phyloP scores from a whole-genome alignment of 2,113 vertebrate genomes.

The Atrichornis clamosus region DNA sequence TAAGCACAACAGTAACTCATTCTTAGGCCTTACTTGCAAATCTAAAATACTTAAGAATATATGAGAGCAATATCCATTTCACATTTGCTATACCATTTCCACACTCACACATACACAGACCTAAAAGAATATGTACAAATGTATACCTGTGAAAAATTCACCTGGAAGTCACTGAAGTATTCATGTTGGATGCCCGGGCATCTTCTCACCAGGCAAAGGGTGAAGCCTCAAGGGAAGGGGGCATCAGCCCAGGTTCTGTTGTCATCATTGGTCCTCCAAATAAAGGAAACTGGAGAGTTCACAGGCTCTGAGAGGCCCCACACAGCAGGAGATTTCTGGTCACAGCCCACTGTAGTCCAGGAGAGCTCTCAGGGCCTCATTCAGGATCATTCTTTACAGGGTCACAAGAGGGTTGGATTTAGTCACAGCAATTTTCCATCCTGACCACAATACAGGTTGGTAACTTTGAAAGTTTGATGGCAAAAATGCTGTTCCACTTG shows the following conservation, averaged over 20 bases:
- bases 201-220: not conserved
- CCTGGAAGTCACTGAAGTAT: not conserved
- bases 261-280: not conserved
- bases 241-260: not conserved
- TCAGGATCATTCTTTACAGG: not conserved
- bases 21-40: not conserved
- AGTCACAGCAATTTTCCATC: not conserved
- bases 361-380: not conserved
- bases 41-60: not conserved
- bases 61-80: not conserved
- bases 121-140: not conserved
- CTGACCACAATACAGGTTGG: accelerated
- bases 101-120: not conserved
- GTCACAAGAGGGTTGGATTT: not conserved
- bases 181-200: not conserved
- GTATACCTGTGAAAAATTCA: not conserved
- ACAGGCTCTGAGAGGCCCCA: not conserved
- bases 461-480: not conserved
- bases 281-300: not conserved
- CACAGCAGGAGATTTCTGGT: not conserved
- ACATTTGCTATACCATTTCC: not conserved
- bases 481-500: not conserved
- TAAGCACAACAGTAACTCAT: not conserved
- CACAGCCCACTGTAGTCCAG: not conserved
- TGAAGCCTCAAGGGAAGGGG: not conserved